Conservation (phyloP, 2,113 vertebrate genomes). For the Corythornis madagascariensis region DNA sequence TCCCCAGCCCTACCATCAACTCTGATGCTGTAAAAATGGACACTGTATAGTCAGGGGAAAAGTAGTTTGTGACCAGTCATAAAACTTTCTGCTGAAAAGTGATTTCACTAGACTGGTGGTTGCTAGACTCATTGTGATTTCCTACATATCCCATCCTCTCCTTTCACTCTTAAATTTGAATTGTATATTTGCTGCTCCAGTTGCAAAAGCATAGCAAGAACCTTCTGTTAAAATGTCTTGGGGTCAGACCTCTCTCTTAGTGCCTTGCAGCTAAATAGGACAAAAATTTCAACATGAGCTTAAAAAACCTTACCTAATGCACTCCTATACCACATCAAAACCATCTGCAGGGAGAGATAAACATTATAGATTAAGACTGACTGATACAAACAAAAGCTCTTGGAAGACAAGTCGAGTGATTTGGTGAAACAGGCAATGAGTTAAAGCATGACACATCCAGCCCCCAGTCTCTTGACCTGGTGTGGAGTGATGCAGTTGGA, state of each 20-base stretch:
- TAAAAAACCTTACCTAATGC: not conserved
- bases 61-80: not conserved
- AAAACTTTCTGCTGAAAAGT: not conserved
- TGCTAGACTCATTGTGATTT: not conserved
- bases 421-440: not conserved
- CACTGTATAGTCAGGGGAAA: not conserved
- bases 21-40: not conserved
- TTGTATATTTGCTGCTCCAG: not conserved
- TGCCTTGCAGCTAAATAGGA: not conserved
- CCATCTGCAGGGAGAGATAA: not conserved
- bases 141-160: not conserved
- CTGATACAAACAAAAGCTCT: not conserved
- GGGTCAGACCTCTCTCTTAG: not conserved
- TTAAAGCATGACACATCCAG: not conserved
- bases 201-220: not conserved
- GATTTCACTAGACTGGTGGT: not conserved
- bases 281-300: not conserved
- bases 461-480: accelerated
- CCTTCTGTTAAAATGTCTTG: not conserved
- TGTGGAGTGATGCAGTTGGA: not conserved
- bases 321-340: not conserved
- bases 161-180: not conserved
- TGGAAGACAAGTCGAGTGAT: not conserved
- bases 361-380: not conserved
- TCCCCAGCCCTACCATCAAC: not conserved